These are phyloP conservation scores for Anhinga anhinga DNA, from an alignment of 2,113 vertebrate species.

Conservation along the genomic window DNA sequence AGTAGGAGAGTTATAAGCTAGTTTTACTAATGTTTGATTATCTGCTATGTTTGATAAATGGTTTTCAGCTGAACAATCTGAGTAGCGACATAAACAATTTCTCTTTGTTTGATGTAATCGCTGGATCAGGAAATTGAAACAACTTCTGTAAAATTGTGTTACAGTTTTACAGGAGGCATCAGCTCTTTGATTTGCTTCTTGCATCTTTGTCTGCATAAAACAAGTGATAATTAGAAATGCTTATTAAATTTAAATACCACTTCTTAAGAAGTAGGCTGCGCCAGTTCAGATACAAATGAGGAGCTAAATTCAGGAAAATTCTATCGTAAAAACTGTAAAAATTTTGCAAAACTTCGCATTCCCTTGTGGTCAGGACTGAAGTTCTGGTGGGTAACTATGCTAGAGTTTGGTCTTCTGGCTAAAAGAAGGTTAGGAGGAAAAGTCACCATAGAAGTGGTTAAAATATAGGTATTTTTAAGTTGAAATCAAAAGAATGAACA, in stretches of 20 bases:
- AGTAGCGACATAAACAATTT: neutral
- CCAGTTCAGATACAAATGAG: neutral
- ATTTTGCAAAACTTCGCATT: neutral
- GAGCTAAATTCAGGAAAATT: neutral
- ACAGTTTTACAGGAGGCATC: neutral
- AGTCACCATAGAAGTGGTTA: neutral
- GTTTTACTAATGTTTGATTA: slow-evolving; percentile 29
- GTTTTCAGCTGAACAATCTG: slow-evolving; percentile 4
- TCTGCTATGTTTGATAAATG: slow-evolving; percentile 41
- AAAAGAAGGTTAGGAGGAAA: neutral
- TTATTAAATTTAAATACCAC: neutral
- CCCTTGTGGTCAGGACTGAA: neutral
- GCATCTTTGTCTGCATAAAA: neutral
- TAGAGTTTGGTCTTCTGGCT: neutral
- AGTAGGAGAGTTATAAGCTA: neutral
- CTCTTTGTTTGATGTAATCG: neutral
- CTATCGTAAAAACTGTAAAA: neutral
- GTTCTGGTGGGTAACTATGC: neutral
- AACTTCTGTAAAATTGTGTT: neutral
- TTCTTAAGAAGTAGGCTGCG: neutral
- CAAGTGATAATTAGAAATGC: neutral
- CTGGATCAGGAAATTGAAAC: slow-evolving; percentile 19
- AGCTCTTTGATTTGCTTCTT: neutral
- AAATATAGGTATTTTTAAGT: neutral
- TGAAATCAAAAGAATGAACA: neutral